Evolutionary conservation across 1,140 invertebrate species (phyloP).

Genomic region (Chironomus striatipennis): DNA sequence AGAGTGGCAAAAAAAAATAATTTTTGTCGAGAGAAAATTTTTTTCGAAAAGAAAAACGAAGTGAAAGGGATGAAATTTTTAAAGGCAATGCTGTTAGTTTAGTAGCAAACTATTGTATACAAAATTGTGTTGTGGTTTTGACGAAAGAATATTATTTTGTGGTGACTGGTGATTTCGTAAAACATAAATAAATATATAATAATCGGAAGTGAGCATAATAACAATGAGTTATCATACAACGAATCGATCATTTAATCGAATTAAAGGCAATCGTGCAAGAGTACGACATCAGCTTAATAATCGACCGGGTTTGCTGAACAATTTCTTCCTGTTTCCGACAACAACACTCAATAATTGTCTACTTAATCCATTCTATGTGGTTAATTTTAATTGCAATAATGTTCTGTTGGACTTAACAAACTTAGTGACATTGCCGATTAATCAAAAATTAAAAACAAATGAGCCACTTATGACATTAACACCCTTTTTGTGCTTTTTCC

Average conservation of each 20-base stretch:
- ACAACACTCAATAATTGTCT: background rate
- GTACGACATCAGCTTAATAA: background rate
- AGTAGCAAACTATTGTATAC: no score
- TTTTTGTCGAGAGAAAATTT: no score
- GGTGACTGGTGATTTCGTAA: no score
- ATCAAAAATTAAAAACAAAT: background rate
- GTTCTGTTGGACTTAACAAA: background rate
- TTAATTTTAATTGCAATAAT: conserved; percentile 3
- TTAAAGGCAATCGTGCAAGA: background rate
- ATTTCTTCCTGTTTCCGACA: background rate
- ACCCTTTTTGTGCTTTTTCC: background rate
- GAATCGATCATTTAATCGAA: background rate
- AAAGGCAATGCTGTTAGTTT: no score
- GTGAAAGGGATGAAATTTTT: no score
- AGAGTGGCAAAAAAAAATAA: no score
- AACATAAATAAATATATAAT: no score
- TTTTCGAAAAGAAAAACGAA: no score
- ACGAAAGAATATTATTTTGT: no score
- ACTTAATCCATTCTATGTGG: conserved; percentile 6
- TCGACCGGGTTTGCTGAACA: background rate
- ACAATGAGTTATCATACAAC: background rate
- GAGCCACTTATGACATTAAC: background rate
- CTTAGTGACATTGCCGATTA: background rate
- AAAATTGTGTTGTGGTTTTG: no score
- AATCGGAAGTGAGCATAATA: background rate